Conservation (phyloP, 2,888 invertebrate species). For the Drosophila siamana region DNA sequence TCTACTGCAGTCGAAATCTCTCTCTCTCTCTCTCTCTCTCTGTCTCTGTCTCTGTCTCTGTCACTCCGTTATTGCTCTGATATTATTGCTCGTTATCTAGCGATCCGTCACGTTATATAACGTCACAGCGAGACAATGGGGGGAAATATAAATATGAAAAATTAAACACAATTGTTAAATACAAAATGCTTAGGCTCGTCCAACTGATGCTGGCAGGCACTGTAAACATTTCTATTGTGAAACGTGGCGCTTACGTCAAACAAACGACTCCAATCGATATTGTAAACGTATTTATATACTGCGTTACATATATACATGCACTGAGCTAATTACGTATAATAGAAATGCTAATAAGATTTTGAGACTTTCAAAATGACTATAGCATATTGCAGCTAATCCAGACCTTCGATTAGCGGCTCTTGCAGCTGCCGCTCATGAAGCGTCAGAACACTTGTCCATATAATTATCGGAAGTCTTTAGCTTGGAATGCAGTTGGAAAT, state of each 20-base stretch:
- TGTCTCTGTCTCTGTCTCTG: too few relatives aligned
- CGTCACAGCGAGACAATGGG: background rate
- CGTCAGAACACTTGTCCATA: background rate
- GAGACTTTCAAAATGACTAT: background rate
- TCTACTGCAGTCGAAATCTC: background rate
- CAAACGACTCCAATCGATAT: conserved; percentile 38
- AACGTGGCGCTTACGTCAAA: conserved; percentile 39
- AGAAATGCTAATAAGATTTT: background rate
- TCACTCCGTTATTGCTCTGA: background rate
- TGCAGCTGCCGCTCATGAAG: background rate
- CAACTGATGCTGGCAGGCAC: conserved; percentile 13
- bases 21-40: conserved; percentile 1
- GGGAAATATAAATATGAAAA: conserved; percentile 4
- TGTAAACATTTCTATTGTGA: conserved; percentile 36
- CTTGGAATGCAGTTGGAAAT: background rate
- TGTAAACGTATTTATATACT: conserved; percentile 2
- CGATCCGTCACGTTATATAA: conserved; percentile 2
- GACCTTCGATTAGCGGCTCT: background rate
- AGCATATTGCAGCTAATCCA: background rate
- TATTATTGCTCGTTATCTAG: background rate
- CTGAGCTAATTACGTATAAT: conserved; percentile 6
- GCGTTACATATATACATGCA: background rate
- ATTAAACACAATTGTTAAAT: conserved; percentile 11
- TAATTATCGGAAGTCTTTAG: background rate
- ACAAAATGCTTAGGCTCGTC: background rate